Evolutionary conservation across 2,113 vertebrate genomes (phyloP).

Genomic region (Campylomormyrus tamandua): DNA sequence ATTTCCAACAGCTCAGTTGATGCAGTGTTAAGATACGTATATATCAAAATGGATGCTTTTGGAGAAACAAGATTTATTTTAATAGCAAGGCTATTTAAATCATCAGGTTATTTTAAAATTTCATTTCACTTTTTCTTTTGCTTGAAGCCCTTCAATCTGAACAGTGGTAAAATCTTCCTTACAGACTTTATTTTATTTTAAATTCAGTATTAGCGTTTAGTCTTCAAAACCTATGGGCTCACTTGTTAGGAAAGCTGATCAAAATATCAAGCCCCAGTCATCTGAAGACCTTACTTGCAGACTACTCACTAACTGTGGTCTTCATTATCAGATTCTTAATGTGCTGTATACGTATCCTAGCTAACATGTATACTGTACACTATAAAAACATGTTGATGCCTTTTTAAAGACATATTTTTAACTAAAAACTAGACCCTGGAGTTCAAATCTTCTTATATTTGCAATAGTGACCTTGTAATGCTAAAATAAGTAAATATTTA

Average conservation of each 20-base stretch:
- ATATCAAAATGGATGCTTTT: not conserved
- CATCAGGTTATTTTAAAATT: not conserved
- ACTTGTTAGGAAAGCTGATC: not conserved
- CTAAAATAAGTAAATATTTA: not conserved
- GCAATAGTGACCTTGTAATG: not conserved
- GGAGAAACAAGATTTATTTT: not conserved
- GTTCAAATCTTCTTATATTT: not conserved
- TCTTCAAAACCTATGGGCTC: not conserved
- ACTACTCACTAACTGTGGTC: not conserved
- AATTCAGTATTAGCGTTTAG: not conserved
- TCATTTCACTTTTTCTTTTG: not conserved
- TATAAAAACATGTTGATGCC: too few species aligned
- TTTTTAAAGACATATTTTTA: not conserved
- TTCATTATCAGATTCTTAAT: not conserved
- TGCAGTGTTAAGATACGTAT: not conserved
- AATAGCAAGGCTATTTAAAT: not conserved
- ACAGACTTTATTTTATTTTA: not conserved
- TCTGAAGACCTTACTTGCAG: not conserved
- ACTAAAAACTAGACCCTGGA: too few species aligned
- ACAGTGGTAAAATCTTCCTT: not conserved
- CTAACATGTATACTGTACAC: not conserved
- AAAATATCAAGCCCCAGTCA: not conserved
- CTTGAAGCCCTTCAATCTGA: not conserved
- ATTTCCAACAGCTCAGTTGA: not conserved
- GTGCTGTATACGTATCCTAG: not conserved